Percentiles rank a stretch among this genome's conserved stretches.
phyloP scores from a whole-genome alignment of 1,140 invertebrate genomes.

The Planococcus citri region DNA sequence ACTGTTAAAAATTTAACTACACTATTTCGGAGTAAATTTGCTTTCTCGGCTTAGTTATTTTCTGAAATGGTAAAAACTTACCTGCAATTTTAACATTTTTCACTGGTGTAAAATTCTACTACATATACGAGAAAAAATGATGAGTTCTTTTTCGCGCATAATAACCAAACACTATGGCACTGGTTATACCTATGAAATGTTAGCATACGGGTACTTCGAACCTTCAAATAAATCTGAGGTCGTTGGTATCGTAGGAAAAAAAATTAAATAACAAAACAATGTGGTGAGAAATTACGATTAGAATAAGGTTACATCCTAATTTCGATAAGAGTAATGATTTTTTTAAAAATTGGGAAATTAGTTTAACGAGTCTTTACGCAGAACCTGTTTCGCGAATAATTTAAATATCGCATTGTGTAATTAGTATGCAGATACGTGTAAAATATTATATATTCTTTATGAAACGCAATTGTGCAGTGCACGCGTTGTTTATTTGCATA shows the following conservation, averaged over 20 bases:
- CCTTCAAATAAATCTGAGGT: neutral
- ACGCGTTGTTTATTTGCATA: too few relatives aligned
- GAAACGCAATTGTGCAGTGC: too few relatives aligned
- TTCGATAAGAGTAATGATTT: neutral
- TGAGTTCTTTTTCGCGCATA: neutral
- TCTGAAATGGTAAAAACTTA: neutral
- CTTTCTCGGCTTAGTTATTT: too few relatives aligned
- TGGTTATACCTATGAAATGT: neutral
- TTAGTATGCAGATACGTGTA: too few relatives aligned
- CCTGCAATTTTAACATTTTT: neutral
- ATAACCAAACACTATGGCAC: neutral
- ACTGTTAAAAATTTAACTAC: too few relatives aligned
- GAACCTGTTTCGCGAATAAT: too few relatives aligned
- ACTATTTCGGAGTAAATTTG: too few relatives aligned
- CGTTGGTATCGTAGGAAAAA: neutral
- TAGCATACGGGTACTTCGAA: neutral
- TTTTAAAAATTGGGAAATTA: neutral
- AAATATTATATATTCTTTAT: too few relatives aligned
- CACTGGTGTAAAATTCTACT: neutral
- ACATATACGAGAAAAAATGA: neutral
- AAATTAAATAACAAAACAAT: neutral
- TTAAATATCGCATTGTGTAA: too few relatives aligned
- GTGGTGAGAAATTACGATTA: neutral
- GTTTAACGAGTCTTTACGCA: too few relatives aligned
- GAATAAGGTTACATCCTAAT: conserved; percentile 7